Evolutionary conservation across 2,888 invertebrate genomes (phyloP).

Genomic region (Acronicta aceris): DNA sequence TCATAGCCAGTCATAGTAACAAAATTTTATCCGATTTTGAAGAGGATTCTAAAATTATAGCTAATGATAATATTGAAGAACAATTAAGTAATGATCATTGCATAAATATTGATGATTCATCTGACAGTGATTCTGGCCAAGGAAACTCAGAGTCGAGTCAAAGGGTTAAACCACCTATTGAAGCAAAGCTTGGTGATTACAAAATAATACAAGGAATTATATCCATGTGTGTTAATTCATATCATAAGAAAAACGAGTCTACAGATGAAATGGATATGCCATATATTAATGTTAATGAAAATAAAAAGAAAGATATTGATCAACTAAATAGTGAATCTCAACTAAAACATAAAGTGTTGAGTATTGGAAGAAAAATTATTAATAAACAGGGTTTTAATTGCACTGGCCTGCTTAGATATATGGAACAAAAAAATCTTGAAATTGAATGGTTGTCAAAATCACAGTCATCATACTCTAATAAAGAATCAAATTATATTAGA

Average conservation of each 20-base stretch:
- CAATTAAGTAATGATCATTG: slow-evolving; percentile 59
- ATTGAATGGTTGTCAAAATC: slow-evolving; percentile 70
- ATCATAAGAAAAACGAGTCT: slow-evolving; percentile 58
- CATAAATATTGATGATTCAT: slow-evolving; percentile 75
- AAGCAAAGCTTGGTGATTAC: slow-evolving; percentile 50
- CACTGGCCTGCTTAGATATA: slow-evolving; percentile 74
- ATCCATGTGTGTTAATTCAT: slow-evolving; percentile 68
- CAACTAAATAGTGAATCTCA: slow-evolving; percentile 58
- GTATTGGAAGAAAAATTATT: slow-evolving; percentile 79
- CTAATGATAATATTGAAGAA: slow-evolving; percentile 16
- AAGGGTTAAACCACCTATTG: slow-evolving; percentile 31
- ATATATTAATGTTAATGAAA: slow-evolving; percentile 13
- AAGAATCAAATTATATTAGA: slow-evolving; percentile 65
- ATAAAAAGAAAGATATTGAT: slow-evolving; percentile 35
- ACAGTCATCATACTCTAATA: slow-evolving; percentile 30
- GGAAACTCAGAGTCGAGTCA: slow-evolving; percentile 31
- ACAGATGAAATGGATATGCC: slow-evolving; percentile 16
- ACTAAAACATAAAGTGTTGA: slow-evolving; percentile 78
- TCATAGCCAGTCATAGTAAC: slow-evolving; percentile 57
- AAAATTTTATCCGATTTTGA: slow-evolving; percentile 36
- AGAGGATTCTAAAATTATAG: slow-evolving; percentile 14
- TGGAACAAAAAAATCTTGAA: slow-evolving; percentile 76
- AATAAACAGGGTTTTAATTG: slow-evolving; percentile 71
- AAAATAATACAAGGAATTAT: slow-evolving; percentile 71
- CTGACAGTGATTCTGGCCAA: slow-evolving; percentile 65